Conservation (phyloP, 2,797 vertebrate genomes). For the Crypturellus tataupa region DNA sequence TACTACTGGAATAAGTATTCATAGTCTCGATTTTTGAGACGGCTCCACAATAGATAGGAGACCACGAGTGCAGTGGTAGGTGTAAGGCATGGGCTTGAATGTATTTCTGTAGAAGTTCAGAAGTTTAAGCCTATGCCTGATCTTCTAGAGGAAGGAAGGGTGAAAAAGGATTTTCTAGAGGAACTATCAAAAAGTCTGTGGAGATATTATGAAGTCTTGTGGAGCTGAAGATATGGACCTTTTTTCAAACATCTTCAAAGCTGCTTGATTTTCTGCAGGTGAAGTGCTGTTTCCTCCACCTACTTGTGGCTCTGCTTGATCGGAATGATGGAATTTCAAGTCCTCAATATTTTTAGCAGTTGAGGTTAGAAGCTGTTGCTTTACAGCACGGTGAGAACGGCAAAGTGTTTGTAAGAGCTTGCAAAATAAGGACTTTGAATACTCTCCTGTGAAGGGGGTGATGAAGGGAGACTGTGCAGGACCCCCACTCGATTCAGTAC, state of each 20-base stretch:
- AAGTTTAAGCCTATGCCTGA: not conserved
- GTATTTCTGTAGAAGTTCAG: not conserved
- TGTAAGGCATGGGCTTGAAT: not conserved
- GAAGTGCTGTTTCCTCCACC: not conserved
- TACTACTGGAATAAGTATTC: not conserved
- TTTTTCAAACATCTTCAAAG: not conserved
- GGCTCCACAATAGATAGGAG: not conserved
- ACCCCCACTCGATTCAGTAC: not conserved
- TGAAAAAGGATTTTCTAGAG: not conserved
- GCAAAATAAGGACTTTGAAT: not conserved
- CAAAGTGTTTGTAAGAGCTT: not conserved
- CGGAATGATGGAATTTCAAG: rapidly evolving
- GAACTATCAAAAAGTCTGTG: not conserved
- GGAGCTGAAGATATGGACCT: not conserved
- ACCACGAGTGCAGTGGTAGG: rapidly evolving
- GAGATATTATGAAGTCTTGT: not conserved
- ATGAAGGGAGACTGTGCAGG: not conserved
- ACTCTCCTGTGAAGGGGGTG: not conserved
- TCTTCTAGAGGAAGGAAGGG: not conserved
- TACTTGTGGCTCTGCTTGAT: not conserved
- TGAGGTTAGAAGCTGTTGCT: not conserved
- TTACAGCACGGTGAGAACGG: not conserved
- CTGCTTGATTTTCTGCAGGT: not conserved
- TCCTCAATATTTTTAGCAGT: not conserved
- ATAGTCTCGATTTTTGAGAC: not conserved